A percentile compares a stretch with the other conserved stretches of the same genome.
phyloP scores from a whole-genome alignment of 2,797 vertebrate genomes.

The Acipenser oxyrinchus region DNA sequence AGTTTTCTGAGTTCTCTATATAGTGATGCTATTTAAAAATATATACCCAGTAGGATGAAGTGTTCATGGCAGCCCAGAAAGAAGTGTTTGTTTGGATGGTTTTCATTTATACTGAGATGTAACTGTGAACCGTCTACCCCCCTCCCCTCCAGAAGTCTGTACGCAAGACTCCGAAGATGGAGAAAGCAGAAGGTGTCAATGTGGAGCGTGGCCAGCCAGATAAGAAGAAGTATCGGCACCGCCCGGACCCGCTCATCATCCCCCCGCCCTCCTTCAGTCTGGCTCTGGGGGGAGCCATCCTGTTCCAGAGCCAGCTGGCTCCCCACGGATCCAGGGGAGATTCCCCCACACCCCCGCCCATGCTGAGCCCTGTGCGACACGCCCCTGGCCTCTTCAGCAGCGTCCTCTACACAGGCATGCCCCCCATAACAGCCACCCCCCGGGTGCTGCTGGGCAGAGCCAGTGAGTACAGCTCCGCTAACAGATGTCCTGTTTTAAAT shows the following conservation, averaged over 20 bases:
- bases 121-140: neutral
- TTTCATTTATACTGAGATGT: too few relatives aligned
- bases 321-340: conserved; percentile 53
- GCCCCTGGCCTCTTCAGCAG: conserved; percentile 80
- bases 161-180: neutral
- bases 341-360: conserved; percentile 72
- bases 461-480: conserved; percentile 49
- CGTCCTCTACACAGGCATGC: conserved; percentile 47
- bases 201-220: conserved; percentile 34
- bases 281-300: conserved; percentile 49
- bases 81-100: too few relatives aligned
- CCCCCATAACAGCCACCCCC: conserved; percentile 51
- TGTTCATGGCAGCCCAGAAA: too few relatives aligned
- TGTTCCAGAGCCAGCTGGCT: conserved; percentile 79
- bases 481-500: too few relatives aligned
- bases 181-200: conserved; percentile 1
- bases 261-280: conserved; percentile 53
- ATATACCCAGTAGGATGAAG: too few relatives aligned
- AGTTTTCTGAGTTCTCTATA: too few relatives aligned
- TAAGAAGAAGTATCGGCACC: conserved; percentile 65
- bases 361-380: conserved; percentile 76
- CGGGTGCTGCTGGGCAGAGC: conserved; percentile 59
- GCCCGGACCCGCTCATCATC: conserved; percentile 69
- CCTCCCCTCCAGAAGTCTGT: neutral
- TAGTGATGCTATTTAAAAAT: too few relatives aligned